Percentiles rank a stretch among this genome's conserved stretches.
Evolutionary conservation across 2,888 invertebrate genomes (phyloP).

Genomic region (Nemapogon koenigi): DNA sequence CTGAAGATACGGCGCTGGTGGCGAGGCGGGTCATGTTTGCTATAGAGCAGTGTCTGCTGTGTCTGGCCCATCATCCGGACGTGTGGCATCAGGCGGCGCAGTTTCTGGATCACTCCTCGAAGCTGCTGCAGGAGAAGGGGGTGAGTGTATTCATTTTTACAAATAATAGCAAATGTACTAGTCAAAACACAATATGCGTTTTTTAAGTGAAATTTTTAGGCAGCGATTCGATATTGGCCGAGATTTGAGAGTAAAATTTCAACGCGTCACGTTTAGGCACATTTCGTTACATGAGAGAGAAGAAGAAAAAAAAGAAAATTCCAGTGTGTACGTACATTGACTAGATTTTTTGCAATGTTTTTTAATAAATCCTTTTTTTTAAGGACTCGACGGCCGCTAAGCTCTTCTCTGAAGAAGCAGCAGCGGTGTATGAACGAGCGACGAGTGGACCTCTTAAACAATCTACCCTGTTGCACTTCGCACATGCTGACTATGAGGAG

Average conservation of each 20-base stretch:
- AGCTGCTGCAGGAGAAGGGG: constrained; percentile 93
- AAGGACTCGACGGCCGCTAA: constrained; percentile 94
- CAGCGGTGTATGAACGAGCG: constrained; percentile 93
- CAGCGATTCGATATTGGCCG: too few species aligned
- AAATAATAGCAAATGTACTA: too few species aligned
- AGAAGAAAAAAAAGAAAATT: too few species aligned
- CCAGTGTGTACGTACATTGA: too few species aligned
- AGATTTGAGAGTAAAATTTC: too few species aligned
- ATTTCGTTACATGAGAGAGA: too few species aligned
- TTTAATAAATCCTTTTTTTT: constrained; percentile 1
- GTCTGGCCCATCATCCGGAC: constrained; percentile 96
- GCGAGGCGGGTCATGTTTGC: constrained; percentile 97
- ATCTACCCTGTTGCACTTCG: constrained; percentile 94
- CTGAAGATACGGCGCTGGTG: constrained; percentile 93
- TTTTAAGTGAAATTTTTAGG: too few species aligned
- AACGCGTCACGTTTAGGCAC: too few species aligned
- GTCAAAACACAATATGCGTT: too few species aligned
- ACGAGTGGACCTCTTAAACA: constrained; percentile 85
- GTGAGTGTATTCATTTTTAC: too few species aligned
- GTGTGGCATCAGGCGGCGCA: constrained; percentile 99
- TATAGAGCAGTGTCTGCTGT: constrained; percentile 95
- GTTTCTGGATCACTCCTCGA: constrained; percentile 94
- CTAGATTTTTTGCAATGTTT: too few species aligned
- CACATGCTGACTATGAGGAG: constrained; percentile 99
- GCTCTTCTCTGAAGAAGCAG: constrained; percentile 93